Evolutionary conservation across 1,140 invertebrate species (phyloP), one percentile per base, ranked within the genome.

Genomic region (Hormaphis cornu): DNA sequence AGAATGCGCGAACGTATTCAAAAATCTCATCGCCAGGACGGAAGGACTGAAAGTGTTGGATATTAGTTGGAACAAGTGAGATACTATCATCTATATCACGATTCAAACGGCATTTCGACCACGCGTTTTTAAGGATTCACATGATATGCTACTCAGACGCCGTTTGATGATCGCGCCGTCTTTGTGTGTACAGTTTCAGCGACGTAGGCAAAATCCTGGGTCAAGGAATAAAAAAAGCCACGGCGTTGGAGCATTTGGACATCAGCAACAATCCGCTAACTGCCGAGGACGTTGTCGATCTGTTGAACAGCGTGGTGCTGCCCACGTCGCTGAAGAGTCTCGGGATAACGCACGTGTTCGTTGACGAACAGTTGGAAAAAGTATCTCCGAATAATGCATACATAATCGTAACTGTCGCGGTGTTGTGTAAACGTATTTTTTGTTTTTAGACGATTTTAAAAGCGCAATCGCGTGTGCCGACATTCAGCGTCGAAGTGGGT

Each of bases 31-130:
- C n/a, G 10, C 50, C 14, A 50, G n/a, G n/a, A 33, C 61, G 3
- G 26, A 50, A 16, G 20, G 6, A 0, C 35, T 66, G 7, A 48
- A 24, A 66, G n/a, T 22, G 24, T 35, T 66, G 44, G 61, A 66
- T 48, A 37, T 66, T 5, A 48, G 61, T 35, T 48, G 44, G 44
- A 66, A 66, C 14, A 48, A 66, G 61, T 66, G 24, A 56, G n/a
- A n/a, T n/a, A n/a, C n/a, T n/a, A n/a, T n/a, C n/a, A n/a, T n/a
- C n/a, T n/a, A n/a, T n/a, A n/a, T n/a, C n/a, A n/a, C n/a, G n/a
- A n/a, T n/a, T n/a, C n/a, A n/a, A n/a, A n/a, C n/a, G n/a, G 16
- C 16, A 8, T 46, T n/a, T 8, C 37, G 7, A 40, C 37, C 37
- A 7, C 7, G 37, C 37, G 14, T 8, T 40, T 40, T 7, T 40